phyloP scores from a whole-genome alignment of 30 jellyfish, hydroid and myxozoan genomes.

The Catostylus mosaicus region DNA sequence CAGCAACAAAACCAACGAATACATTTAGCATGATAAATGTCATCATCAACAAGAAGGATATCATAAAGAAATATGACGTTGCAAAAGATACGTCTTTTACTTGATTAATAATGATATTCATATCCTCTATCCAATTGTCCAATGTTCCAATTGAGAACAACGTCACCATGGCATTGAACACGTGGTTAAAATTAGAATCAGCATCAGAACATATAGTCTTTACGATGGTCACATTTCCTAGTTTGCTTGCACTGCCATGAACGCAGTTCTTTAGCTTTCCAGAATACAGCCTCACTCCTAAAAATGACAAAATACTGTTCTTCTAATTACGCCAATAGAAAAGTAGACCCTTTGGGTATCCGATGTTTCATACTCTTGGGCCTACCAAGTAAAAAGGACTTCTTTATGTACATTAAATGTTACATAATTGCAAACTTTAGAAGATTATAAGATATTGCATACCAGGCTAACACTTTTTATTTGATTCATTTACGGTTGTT shows the following conservation, averaged over 20 bases:
- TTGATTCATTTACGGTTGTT: no score
- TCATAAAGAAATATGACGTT: slow-evolving; percentile 27
- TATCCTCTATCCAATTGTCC: slow-evolving; percentile 76
- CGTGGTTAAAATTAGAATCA: slow-evolving; percentile 50
- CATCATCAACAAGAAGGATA: slow-evolving; percentile 67
- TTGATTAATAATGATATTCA: slow-evolving; percentile 6
- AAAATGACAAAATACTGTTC: not conserved
- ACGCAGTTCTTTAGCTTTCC: slow-evolving; percentile 57
- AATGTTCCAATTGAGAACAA: slow-evolving; percentile 76
- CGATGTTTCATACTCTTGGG: no score
- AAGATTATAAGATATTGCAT: no score
- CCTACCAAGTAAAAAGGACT: no score
- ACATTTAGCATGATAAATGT: slow-evolving; percentile 80
- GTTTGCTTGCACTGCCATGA: not conserved
- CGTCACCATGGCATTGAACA: slow-evolving; percentile 61
- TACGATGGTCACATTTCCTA: not conserved
- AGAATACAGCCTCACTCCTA: slow-evolving; percentile 64
- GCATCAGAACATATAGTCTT: not conserved
- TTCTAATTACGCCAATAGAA: no score
- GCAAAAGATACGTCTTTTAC: slow-evolving; percentile 7
- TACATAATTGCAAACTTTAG: no score
- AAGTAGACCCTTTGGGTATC: no score
- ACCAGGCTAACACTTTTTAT: no score
- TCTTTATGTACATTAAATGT: no score
- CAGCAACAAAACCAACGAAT: slow-evolving; percentile 81